These are phyloP conservation scores for Elegia similella DNA, from an alignment of 2,888 invertebrate genomes.

Conservation along the genomic window DNA sequence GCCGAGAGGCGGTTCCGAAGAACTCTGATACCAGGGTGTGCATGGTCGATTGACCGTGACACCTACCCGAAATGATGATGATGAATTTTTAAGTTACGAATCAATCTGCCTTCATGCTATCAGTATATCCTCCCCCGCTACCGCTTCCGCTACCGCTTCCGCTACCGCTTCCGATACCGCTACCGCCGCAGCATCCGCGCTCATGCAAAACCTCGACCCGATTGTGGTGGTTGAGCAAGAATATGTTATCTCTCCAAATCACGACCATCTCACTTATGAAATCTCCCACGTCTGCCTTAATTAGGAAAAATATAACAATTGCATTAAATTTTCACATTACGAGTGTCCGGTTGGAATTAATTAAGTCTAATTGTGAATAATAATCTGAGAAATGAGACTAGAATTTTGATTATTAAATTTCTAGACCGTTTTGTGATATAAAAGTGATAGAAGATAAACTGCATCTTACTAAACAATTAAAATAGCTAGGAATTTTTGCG, in stretches of 20 bases:
- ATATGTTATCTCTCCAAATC: constrained; percentile 46
- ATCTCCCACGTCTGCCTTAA: constrained; percentile 34
- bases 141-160: not conserved
- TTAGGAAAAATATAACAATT: constrained; percentile 34
- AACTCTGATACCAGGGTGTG: too few species aligned
- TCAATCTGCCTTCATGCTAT: too few species aligned
- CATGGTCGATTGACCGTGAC: too few species aligned
- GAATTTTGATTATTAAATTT: not conserved
- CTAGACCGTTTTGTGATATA: not conserved
- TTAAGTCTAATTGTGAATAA: constrained; percentile 8
- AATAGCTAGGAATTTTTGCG: not conserved
- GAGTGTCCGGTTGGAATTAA: constrained; percentile 9
- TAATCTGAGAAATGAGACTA: constrained; percentile 6
- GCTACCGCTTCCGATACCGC: not conserved
- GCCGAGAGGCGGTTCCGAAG: too few species aligned
- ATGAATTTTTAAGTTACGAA: too few species aligned
- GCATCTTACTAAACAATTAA: not conserved
- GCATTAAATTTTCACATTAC: constrained; percentile 13
- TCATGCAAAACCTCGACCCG: constrained; percentile 17
- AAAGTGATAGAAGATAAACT: not conserved
- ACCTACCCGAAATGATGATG: too few species aligned
- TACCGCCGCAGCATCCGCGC: constrained; percentile 19
- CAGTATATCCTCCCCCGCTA: too few species aligned
- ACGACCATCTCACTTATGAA: constrained; percentile 47
- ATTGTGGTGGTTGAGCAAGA: constrained; percentile 43